Evolutionary conservation across 2,888 invertebrate species (phyloP).

Genomic region (Lampropteryx suffumata): DNA sequence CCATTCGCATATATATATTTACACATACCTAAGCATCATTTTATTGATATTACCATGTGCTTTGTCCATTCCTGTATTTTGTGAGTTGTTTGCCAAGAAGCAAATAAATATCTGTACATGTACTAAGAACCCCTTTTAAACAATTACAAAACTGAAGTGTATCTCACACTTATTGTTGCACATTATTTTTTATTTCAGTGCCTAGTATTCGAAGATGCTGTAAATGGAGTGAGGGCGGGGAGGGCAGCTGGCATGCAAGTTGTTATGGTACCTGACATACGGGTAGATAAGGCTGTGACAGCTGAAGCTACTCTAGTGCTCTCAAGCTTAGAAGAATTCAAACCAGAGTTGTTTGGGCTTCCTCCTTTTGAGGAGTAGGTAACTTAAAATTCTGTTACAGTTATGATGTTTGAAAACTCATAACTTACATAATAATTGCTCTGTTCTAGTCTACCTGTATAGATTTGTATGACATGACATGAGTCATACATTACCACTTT

Average conservation of each 20-base stretch:
- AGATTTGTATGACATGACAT: too few relatives aligned
- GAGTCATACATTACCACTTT: too few relatives aligned
- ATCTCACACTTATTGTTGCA: not conserved
- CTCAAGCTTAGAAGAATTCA: conserved; percentile 88
- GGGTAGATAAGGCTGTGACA: conserved; percentile 52
- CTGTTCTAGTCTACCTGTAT: too few relatives aligned
- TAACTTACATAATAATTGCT: too few relatives aligned
- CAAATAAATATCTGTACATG: too few relatives aligned
- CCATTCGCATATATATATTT: too few relatives aligned
- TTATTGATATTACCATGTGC: too few relatives aligned
- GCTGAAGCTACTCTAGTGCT: conserved; percentile 86
- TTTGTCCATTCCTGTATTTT: too few relatives aligned
- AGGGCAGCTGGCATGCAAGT: conserved; percentile 92
- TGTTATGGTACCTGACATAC: conserved; percentile 90
- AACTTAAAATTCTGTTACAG: not conserved
- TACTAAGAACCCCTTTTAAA: too few relatives aligned
- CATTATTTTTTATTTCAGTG: conserved; percentile 75
- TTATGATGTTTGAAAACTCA: too few relatives aligned
- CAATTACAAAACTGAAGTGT: not conserved
- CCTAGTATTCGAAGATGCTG: conserved; percentile 95
- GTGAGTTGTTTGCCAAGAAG: too few relatives aligned
- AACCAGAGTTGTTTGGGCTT: conserved; percentile 92
- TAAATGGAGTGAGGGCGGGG: conserved; percentile 92
- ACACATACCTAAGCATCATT: too few relatives aligned
- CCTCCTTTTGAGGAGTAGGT: conserved; percentile 82